Conservation (phyloP, 2,888 invertebrate genomes). For the Drosophila diplacantha region DNA sequence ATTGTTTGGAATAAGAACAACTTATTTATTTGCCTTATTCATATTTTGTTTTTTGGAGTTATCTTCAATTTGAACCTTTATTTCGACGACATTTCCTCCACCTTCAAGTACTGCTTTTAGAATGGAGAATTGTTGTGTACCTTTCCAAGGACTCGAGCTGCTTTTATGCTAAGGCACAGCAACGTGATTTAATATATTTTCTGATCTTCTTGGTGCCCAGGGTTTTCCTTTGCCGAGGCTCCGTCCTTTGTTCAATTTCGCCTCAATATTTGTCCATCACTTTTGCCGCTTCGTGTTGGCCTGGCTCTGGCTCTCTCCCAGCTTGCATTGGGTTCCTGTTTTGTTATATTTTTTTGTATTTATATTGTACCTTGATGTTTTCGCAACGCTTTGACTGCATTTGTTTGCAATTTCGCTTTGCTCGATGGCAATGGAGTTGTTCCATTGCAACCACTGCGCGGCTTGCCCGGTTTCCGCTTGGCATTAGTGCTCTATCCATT, state of each 20-base stretch:
- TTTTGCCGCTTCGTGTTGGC: slow-evolving; percentile 30
- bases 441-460: slow-evolving; percentile 12
- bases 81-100: neutral
- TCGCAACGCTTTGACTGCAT: slow-evolving; percentile 45
- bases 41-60: neutral
- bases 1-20: neutral
- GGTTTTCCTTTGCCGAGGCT: slow-evolving; percentile 6
- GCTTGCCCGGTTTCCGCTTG: slow-evolving; percentile 25
- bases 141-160: neutral
- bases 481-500: slow-evolving; percentile 36
- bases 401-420: slow-evolving; percentile 38
- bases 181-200: slow-evolving; percentile 23
- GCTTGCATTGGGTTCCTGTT: slow-evolving; percentile 9
- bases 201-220: neutral
- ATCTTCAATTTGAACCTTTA: neutral
- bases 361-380: slow-evolving; percentile 23
- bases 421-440: slow-evolving; percentile 12
- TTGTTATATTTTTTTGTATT: slow-evolving; percentile 11
- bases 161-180: neutral
- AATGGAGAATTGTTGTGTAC: neutral
- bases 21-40: too few relatives aligned
- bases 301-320: slow-evolving; percentile 4
- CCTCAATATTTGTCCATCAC: slow-evolving; percentile 25
- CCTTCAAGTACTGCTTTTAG: too few relatives aligned
- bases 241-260: slow-evolving; percentile 28